These are phyloP conservation scores for Fundulus diaphanus DNA, from an alignment of 2,797 vertebrate genomes.

Conservation along the genomic window DNA sequence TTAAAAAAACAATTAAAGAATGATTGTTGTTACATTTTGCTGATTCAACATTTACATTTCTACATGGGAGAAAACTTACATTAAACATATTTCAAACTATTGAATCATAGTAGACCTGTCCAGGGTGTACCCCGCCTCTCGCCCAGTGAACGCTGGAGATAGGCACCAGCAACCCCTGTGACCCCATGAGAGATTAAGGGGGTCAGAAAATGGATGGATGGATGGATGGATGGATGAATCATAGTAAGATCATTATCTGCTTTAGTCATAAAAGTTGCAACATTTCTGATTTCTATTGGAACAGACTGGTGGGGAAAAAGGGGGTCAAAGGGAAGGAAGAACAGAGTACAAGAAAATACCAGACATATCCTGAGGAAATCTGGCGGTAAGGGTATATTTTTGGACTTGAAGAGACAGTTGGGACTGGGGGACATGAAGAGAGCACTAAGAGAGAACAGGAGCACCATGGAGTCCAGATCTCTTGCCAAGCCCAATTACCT, in stretches of 20 bases:
- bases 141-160: no score
- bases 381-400: conserved; percentile 46
- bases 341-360: conserved; percentile 25
- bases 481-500: conserved; percentile 77
- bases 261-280: neutral
- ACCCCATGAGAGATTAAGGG: no score
- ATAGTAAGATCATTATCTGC: neutral
- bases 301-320: conserved; percentile 1
- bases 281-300: conserved; percentile 11
- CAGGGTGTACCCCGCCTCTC: no score
- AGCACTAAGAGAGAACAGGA: conserved; percentile 26
- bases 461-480: conserved; percentile 58
- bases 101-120: neutral
- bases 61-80: no score
- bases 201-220: no score
- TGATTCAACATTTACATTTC: no score
- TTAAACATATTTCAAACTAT: neutral
- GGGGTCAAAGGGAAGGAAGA: conserved; percentile 24
- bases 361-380: conserved; percentile 30
- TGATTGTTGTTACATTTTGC: neutral
- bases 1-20: neutral
- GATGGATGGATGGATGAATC: no score
- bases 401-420: conserved; percentile 51
- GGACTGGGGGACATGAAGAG: conserved; percentile 35
- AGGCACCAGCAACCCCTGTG: no score